Base-by-base conservation (phyloP, 2,888 invertebrate species). In the Fissipunctia ypsillon region DNA sequence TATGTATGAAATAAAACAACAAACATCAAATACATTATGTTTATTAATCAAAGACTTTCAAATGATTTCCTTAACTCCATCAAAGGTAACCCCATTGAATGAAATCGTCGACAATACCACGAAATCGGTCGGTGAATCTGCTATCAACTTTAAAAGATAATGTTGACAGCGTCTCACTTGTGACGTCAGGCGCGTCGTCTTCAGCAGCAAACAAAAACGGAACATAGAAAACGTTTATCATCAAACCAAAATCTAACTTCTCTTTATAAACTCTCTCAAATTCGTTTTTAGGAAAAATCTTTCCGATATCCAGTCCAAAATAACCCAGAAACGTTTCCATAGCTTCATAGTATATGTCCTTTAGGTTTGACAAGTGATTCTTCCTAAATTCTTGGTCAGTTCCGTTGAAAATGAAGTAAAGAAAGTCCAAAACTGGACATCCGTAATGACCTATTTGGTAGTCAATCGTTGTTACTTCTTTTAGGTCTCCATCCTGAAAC, bases 361-460 rank as follows among this genome's bases (percentile, higher is more conserved):
- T 93, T 0, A 94, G 79, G 10, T 88, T 10, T 1, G 84, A 61
- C 67, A 93, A 76, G 66, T 94, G 89, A 3, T 86, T 68, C 6
- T 73, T 85, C n/a, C 94, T 88, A 63, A 94, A 93, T 28, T 91
- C 73, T 48, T 87, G 87, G 66, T 93, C 93, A 0, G 93, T 92
- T 43, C 90, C 88, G 1, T 87, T 83, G 72, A 91, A 92, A 25
- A 94, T 88, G 64, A 94, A 92, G 74, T 90, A 93, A 0, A 94
- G 16, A 2, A 94, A 86, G 65, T 94, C 94, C 14, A 88, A 64
- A 0, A 93, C 73, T 0, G 92, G 93, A 68, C 85, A 88, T 1
- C 93, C 93, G 65, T 89, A 91, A 77, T 90, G 87, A 2, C 90
- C 78, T 5, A 92, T 73, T 76, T 94, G 94, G 52, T 88, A 94